Evolutionary conservation across 2,888 invertebrate genomes (phyloP).

Genomic region (Lasiommata megera): DNA sequence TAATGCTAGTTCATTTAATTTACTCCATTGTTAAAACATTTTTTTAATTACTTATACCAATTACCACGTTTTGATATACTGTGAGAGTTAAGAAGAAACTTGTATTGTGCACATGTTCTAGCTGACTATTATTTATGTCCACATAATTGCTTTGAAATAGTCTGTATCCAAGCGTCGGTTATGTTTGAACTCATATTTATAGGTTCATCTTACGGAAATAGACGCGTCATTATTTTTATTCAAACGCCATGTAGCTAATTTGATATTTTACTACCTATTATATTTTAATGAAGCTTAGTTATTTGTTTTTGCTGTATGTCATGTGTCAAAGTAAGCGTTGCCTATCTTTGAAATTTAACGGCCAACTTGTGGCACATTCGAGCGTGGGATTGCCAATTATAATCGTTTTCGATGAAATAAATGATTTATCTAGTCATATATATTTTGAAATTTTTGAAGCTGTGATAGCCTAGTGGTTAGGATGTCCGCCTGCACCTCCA

Average conservation of each 20-base stretch:
- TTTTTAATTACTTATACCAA: slow-evolving; percentile 32
- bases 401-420: no score
- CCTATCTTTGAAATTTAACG: no score
- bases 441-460: no score
- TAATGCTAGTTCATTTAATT: not conserved
- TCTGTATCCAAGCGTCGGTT: slow-evolving; percentile 9
- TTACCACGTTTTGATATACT: slow-evolving; percentile 27
- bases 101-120: slow-evolving; percentile 21
- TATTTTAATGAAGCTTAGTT: not conserved
- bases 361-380: no score
- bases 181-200: slow-evolving; percentile 21
- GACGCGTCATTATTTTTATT: slow-evolving; percentile 3
- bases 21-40: slow-evolving; percentile 11
- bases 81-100: slow-evolving; percentile 22
- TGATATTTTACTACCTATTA: not conserved
- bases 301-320: no score
- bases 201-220: slow-evolving; percentile 13
- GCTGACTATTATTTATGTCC: slow-evolving; percentile 23
- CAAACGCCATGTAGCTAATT: not conserved
- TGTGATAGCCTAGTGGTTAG: no score
- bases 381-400: no score
- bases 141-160: slow-evolving; percentile 27
- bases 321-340: no score
- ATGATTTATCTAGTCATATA: no score
- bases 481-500: no score